Base-by-base conservation (phyloP, 1,140 invertebrate genomes). In the Berghia stephanieae region DNA sequence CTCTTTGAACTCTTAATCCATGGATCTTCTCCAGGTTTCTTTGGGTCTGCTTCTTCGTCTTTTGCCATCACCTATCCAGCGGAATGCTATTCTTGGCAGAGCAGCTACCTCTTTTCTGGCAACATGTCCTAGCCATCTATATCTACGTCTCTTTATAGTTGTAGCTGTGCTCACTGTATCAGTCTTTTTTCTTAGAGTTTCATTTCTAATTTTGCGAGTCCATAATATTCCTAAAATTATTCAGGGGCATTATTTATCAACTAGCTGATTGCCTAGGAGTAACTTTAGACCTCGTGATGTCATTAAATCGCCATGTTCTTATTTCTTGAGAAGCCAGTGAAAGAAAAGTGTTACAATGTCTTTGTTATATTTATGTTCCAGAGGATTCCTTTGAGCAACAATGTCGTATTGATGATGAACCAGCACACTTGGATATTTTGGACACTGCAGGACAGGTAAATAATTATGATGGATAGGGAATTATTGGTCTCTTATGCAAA, bases 361-460 rank as follows among this genome's bases (percentile, higher is more conserved):
- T 34, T 63, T 68, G 18, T 42, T 46, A 63, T 49, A 24, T 69
- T 40, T 75, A 69, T 21, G 78, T 86, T 83, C 31, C 83, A 90
- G 90, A 91, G 85, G 90, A 91, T 86, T 87, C 89, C 0, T 91
- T 90, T 80, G 88, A 90, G 79, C 88, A 89, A 75, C 90, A 90
- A 80, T 89, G 89, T n/a, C 85, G 88, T 24, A 90, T 91, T 78
- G 90, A 91, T 86, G 88, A 88, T 80, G 83, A 88, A 77, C 80
- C 85, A 66, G 86, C 86, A 18, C 82, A 85, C 38, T 78, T 91
- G 38, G 90, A 91, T 75, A 91, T 99, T 86, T 90, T 99, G 83
- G 97, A 99, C 88, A 99, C 97, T 21, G 97, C 97, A 44, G 97
- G 97, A 0, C 97, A 99, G 90, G 97, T 99, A 66, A 78, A 13